phyloP scores from a whole-genome alignment of 1,140 invertebrate genomes.

The Monomorium pharaonis region DNA sequence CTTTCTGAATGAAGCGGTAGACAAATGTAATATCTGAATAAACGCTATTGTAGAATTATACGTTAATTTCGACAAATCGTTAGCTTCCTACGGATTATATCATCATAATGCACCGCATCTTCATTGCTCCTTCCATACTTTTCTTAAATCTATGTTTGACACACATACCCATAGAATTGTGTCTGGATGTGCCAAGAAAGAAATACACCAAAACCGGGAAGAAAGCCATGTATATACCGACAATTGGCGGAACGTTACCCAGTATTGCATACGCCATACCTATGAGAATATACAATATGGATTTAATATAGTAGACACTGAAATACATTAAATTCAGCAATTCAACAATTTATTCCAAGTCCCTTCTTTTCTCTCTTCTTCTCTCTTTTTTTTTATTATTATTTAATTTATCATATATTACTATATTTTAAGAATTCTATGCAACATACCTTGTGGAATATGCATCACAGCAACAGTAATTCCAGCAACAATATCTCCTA shows the following conservation, averaged over 20 bases:
- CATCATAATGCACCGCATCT: neutral
- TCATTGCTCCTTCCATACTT: too few relatives aligned
- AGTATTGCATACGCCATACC: conserved; percentile 97
- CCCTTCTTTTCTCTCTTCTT: neutral
- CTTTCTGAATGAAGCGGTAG: neutral
- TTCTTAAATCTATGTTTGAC: neutral
- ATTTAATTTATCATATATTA: neutral
- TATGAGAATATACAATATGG: conserved; percentile 74
- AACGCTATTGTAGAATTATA: neutral
- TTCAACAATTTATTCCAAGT: too few relatives aligned
- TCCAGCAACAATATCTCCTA: conserved; percentile 87
- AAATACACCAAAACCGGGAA: conserved; percentile 96
- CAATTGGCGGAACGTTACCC: conserved; percentile 93
- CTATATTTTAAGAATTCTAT: neutral
- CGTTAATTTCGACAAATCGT: conserved; percentile 12
- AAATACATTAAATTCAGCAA: neutral
- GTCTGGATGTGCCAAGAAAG: conserved; percentile 95
- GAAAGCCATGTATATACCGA: conserved; percentile 97
- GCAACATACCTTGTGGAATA: conserved; percentile 90
- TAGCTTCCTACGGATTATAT: neutral
- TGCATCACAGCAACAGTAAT: conserved; percentile 92
- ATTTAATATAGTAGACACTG: neutral
- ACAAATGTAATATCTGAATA: neutral
- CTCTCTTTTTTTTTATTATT: neutral
- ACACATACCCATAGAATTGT: conserved; percentile 94